Evolutionary conservation across 1,140 invertebrate genomes (phyloP), one percentile per base, ranked within the genome.

Genomic region (Nebria ingens): DNA sequence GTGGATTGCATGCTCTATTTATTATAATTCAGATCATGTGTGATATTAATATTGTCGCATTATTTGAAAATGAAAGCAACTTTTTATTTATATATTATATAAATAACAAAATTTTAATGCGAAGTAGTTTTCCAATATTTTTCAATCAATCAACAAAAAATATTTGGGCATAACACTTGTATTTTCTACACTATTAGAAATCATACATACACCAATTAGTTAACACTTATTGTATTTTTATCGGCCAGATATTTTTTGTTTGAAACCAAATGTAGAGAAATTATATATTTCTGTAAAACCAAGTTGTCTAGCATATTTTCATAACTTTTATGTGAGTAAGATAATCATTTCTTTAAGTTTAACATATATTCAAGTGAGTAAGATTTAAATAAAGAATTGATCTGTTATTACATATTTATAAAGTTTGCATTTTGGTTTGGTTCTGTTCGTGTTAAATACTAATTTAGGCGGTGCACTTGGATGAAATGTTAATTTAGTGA

Each of bases 381-480:
- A n/a, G n/a, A 61, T 64, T 68, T 71, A 69, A 64, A 61, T 52
- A 71, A 70, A 69, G 71, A 72, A 70, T 65, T 64, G 65, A 65
- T 63, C 65, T 61, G 55, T 67, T 58, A 29, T 62, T 62, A 66
- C 62, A 61, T 62, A 52, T 65, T 65, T 64, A 61, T 65, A 68
- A 65, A 67, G 65, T 71, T 72, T 68, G 67, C 68, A 66, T 71
- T 68, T 68, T 66, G 70, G 73, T 70, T 64, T 57, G 72, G 72
- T 70, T 34, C 25, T 34, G 25, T 34, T 34, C 25, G 25, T 34
- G 25, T 34, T 34, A 9, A 34, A 9, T 68, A 60, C 67, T 69
- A 63, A 70, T 71, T 66, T 71, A 69, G n/a, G n/a, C n/a, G n/a
- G n/a, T n/a, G n/a, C n/a, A n/a, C n/a, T n/a, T 73, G 71, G 58